Conservation (phyloP, 2,888 invertebrate genomes). For the Sminthurides aquaticus region DNA sequence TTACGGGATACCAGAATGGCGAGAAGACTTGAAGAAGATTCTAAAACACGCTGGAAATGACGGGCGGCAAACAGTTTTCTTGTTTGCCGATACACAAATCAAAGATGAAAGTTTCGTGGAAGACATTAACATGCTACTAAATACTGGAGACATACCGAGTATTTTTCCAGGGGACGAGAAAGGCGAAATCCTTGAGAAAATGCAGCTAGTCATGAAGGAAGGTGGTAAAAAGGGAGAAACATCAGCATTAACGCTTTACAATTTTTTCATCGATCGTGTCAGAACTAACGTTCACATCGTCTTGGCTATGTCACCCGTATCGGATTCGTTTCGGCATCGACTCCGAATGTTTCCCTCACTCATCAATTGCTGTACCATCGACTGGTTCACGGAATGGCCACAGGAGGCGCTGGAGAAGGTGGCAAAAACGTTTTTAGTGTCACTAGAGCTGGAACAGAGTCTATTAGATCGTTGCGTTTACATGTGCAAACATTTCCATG, state of each 20-base stretch:
- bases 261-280: slow-evolving; percentile 77
- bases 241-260: slow-evolving; percentile 77
- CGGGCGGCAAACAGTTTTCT: slow-evolving; percentile 75
- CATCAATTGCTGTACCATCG: slow-evolving; percentile 91
- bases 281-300: slow-evolving; percentile 78
- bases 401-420: slow-evolving; percentile 82
- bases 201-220: slow-evolving; percentile 71
- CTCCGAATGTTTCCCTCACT: slow-evolving; percentile 89
- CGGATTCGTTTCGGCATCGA: slow-evolving; percentile 74
- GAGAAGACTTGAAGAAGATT: slow-evolving; percentile 76
- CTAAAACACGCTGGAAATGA: slow-evolving; percentile 76
- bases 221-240: slow-evolving; percentile 71
- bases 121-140: slow-evolving; percentile 86
- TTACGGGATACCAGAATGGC: slow-evolving; percentile 79
- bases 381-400: slow-evolving; percentile 89
- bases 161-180: slow-evolving; percentile 85
- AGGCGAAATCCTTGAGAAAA: slow-evolving; percentile 84
- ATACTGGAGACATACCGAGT: slow-evolving; percentile 89
- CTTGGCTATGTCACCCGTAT: slow-evolving; percentile 85
- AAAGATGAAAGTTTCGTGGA: slow-evolving; percentile 84
- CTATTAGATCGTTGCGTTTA: slow-evolving; percentile 59
- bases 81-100: slow-evolving; percentile 81
- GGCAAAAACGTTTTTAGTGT: slow-evolving; percentile 64
- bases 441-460: slow-evolving; percentile 56
- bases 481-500: slow-evolving; percentile 81